A percentile compares a stretch with the other conserved stretches of the same genome.
Conservation (phyloP, 2,113 vertebrate genomes). For the Atrichornis clamosus region DNA sequence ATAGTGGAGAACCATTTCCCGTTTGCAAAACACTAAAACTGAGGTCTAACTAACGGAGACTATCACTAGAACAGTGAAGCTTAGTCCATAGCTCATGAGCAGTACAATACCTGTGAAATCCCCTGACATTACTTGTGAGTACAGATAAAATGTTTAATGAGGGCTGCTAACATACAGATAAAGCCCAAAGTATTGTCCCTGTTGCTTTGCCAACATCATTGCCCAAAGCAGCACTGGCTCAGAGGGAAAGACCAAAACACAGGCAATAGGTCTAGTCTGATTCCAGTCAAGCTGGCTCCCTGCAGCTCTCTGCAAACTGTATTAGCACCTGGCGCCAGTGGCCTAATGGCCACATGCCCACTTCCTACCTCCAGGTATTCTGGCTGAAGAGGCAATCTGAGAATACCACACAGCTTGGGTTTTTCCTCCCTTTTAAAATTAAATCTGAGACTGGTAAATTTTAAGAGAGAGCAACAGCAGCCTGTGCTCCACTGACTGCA, state of each 20-base stretch:
- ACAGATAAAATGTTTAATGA: constrained; percentile 25
- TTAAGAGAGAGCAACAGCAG: background rate
- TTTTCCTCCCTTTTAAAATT: accelerated
- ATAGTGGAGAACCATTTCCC: background rate
- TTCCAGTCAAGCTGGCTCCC: background rate
- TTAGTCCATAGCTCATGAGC: background rate
- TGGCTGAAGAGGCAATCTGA: background rate
- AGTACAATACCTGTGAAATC: background rate
- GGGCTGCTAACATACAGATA: constrained; percentile 22
- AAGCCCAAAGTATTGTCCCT: background rate
- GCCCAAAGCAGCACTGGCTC: background rate
- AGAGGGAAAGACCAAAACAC: background rate
- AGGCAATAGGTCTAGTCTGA: background rate
- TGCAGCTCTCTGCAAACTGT: background rate
- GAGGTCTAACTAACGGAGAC: background rate
- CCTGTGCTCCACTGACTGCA: background rate
- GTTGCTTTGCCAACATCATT: background rate
- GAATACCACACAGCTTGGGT: background rate
- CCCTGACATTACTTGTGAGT: background rate
- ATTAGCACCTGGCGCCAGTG: background rate
- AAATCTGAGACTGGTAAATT: background rate
- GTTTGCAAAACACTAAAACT: background rate
- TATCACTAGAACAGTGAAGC: background rate
- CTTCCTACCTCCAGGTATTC: background rate
- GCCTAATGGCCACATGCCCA: background rate